phyloP scores from a whole-genome alignment of 1,140 invertebrate species.

The Cardiocondyla obscurior region DNA sequence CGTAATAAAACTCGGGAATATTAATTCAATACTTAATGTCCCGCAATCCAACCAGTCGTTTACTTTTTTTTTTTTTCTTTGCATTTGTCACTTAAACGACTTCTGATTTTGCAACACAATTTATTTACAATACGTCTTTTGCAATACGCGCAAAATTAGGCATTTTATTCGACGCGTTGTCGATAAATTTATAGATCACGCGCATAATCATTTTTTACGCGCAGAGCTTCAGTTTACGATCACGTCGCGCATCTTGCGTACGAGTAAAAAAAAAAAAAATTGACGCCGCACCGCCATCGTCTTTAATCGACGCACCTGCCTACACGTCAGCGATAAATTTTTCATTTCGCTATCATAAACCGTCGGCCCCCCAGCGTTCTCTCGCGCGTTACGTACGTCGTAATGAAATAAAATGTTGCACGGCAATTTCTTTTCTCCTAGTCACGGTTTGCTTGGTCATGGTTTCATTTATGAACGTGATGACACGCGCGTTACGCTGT shows the following conservation, averaged over 20 bases:
- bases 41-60: not conserved
- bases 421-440: not conserved
- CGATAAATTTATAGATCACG: not conserved
- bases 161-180: not conserved
- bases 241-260: not conserved
- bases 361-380: not conserved
- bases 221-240: slow-evolving; percentile 19
- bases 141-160: not conserved
- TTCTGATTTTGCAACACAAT: not conserved
- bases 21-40: not conserved
- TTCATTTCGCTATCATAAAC: slow-evolving; percentile 16
- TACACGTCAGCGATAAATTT: slow-evolving; percentile 41
- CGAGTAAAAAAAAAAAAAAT: slow-evolving; percentile 4
- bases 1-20: not conserved
- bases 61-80: not conserved
- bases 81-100: not conserved
- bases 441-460: not conserved
- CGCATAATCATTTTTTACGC: not conserved
- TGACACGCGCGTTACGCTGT: not conserved
- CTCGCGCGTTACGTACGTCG: not conserved
- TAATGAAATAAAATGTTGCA: slow-evolving; percentile 21
- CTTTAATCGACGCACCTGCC: not conserved
- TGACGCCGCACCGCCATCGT: not conserved
- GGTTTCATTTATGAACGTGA: slow-evolving; percentile 23
- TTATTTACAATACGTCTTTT: not conserved